A percentile compares a stretch with the other conserved stretches of the same genome.
These are phyloP conservation scores for Lepeophtheirus nordmannii DNA, from an alignment of 2,888 invertebrate genomes.

Conservation along the genomic window DNA sequence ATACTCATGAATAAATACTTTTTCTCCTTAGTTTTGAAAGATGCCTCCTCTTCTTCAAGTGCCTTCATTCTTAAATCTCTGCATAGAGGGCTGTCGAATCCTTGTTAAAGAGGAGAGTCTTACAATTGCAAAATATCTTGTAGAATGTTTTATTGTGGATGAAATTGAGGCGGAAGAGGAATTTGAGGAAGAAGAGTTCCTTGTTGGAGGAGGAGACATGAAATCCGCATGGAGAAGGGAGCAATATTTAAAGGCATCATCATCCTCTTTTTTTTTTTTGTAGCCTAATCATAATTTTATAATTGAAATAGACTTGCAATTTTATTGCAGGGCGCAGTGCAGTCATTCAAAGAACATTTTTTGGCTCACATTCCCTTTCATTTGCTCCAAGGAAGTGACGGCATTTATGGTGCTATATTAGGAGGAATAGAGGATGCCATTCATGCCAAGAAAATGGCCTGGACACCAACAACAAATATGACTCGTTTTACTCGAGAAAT, in stretches of 20 bases:
- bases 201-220: background rate
- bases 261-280: background rate
- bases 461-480: constrained; percentile 18
- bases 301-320: background rate
- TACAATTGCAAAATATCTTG: background rate
- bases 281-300: too few relatives aligned
- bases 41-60: constrained; percentile 2
- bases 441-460: background rate
- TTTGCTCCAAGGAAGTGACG: background rate
- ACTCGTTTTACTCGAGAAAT: background rate
- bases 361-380: background rate
- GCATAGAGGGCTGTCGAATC: background rate
- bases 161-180: background rate
- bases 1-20: too few relatives aligned
- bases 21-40: too few relatives aligned
- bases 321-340: background rate
- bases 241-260: background rate
- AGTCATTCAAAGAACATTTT: constrained; percentile 11
- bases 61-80: background rate
- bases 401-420: background rate
- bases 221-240: background rate
- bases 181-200: background rate
- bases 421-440: constrained; percentile 4
- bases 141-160: background rate
- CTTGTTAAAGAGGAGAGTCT: background rate